Evolutionary conservation across 2,113 vertebrate genomes (phyloP), one percentile per base, ranked within the genome.

Genomic region (Lasiurus borealis): DNA sequence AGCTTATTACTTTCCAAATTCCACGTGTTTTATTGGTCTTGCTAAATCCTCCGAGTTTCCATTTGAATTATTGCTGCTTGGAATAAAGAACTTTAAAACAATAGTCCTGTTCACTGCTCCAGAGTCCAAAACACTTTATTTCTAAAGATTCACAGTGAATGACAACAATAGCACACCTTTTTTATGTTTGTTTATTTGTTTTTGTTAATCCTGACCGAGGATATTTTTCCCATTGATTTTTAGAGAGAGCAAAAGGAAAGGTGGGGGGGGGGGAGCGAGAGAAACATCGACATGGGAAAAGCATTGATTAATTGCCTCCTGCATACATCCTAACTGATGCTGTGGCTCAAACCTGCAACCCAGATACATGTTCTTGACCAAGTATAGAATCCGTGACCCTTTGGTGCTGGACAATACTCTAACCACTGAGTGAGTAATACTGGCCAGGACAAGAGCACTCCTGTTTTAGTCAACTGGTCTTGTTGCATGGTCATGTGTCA

Each of bases 1-100:
- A 62, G 29, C 34, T 68, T 75, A 83, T 90, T 57, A 88, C 34
- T 73, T 85, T 82, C 64, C 50, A 85, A 80, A 93, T 69, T 80
- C 40, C 16, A 72, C 1, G 36, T 75, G 21, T 90, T 90, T 94
- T 77, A 71, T 21, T 81, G n/a, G n/a, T 83, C 69, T 97, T 40
- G 57, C 15, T 75, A 73, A 44, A 78, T 83, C 18, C 59, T 71
- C 29, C 29, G 77, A 11, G 8, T n/a, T 25, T 69, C 6, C n/a
- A 11, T 36, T 46, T 69, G 31, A 91, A 81, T 83, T 78, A 81
- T 62, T 68, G 29, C 16, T 86, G 10, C 46, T 87, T 40, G 18
- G 21, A 62, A 48, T 44, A 76, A 81, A 82, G 40, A 69, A 80
- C 14, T 81, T 89, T 92, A 72, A 72, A 85, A 62, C 57, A 87